phyloP scores from a whole-genome alignment of 2,113 vertebrate species.

The Oryzias javanicus region DNA sequence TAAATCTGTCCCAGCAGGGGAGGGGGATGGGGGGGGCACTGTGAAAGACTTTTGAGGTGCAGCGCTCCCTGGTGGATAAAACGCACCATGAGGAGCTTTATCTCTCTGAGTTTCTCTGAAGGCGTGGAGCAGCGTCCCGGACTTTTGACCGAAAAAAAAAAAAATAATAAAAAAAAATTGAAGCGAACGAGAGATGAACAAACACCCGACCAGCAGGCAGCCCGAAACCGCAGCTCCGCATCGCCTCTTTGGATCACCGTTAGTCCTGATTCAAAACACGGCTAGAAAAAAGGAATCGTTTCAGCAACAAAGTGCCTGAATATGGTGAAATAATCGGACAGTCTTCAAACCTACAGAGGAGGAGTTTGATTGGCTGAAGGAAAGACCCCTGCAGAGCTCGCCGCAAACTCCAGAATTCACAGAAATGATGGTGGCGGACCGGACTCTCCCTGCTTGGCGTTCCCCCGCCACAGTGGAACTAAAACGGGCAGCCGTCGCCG shows the following conservation, averaged over 20 bases:
- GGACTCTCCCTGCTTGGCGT: background rate
- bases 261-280: slow-evolving; percentile 15
- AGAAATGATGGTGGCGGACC: slow-evolving; percentile 15
- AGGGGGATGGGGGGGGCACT: background rate
- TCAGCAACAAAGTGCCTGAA: slow-evolving; percentile 32
- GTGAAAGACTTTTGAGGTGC: slow-evolving; percentile 17
- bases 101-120: slow-evolving; percentile 43
- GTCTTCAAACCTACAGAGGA: background rate
- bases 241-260: slow-evolving; percentile 35
- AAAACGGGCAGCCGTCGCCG: slow-evolving; percentile 1
- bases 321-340: slow-evolving; percentile 36
- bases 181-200: slow-evolving; percentile 16
- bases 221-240: too few relatives aligned
- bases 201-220: slow-evolving; percentile 67
- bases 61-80: slow-evolving; percentile 56
- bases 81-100: slow-evolving; percentile 3
- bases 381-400: slow-evolving; percentile 27
- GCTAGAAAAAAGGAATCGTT: background rate
- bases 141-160: too few relatives aligned
- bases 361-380: background rate
- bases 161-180: slow-evolving; percentile 17
- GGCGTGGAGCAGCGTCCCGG: slow-evolving; percentile 61
- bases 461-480: background rate
- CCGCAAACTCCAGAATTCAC: slow-evolving; percentile 6
- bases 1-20: slow-evolving; percentile 31